phyloP scores from a whole-genome alignment of 1,140 invertebrate species.

The Tachypleus tridentatus region DNA sequence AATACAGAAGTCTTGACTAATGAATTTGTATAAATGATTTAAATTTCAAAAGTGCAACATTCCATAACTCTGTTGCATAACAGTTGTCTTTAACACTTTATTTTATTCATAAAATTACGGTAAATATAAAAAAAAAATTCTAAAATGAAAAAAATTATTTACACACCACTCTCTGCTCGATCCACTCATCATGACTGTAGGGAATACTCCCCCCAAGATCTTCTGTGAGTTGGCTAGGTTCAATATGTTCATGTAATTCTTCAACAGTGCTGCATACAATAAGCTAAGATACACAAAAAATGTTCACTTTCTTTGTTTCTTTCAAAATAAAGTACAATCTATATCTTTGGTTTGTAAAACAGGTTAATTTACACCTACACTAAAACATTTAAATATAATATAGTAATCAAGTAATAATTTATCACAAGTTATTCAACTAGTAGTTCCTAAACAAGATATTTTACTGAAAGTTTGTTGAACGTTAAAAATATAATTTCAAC shows the following conservation, averaged over 20 bases:
- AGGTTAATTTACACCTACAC: no score
- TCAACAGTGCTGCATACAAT: constrained; percentile 57
- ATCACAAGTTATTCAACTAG: not conserved
- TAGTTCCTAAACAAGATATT: not conserved
- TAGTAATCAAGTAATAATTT: not conserved
- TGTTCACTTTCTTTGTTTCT: not conserved
- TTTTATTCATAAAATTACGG: not conserved
- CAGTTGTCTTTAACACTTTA: not conserved
- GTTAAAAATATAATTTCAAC: no score
- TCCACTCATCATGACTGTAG: constrained; percentile 92
- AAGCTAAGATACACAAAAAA: constrained; percentile 29
- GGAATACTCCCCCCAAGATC: constrained; percentile 77
- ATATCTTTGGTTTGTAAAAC: no score
- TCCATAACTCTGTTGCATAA: not conserved
- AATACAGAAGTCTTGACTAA: no score
- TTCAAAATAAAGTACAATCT: not conserved
- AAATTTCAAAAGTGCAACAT: no score
- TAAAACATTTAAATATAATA: no score
- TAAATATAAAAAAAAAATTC: constrained; percentile 1
- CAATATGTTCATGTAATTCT: constrained; percentile 76
- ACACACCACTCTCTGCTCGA: constrained; percentile 86
- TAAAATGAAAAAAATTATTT: not conserved
- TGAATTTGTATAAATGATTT: no score
- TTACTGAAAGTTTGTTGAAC: not conserved
- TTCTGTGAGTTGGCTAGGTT: constrained; percentile 66